Conservation (phyloP, 1,140 invertebrate species). For the Parapsyche elsis region DNA sequence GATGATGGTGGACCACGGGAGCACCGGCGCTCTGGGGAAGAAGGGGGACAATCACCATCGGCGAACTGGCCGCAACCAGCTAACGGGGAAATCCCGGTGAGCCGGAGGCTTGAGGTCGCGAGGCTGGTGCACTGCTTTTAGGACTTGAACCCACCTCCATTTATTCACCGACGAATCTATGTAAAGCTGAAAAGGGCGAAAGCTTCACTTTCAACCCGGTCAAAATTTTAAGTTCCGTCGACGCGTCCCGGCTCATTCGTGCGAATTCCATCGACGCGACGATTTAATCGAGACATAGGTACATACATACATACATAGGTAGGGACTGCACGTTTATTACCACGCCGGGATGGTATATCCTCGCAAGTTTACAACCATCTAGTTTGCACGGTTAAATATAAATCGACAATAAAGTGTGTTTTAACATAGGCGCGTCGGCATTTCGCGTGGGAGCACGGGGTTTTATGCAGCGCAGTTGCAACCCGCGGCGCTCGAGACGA, state of each 20-base stretch:
- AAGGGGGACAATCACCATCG: background rate
- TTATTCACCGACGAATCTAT: too few relatives aligned
- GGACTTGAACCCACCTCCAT: too few relatives aligned
- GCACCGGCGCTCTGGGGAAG: background rate
- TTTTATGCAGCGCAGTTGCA: constrained; percentile 25
- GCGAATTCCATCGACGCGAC: too few relatives aligned
- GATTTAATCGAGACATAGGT: too few relatives aligned
- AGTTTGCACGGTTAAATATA: background rate
- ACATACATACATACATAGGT: background rate
- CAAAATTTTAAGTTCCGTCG: too few relatives aligned
- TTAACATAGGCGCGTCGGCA: constrained; percentile 2
- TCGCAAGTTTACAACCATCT: too few relatives aligned
- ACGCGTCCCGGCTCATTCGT: too few relatives aligned
- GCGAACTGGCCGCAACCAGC: background rate
- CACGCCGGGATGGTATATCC: too few relatives aligned
- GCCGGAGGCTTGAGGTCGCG: background rate
- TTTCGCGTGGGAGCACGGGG: constrained; percentile 23
- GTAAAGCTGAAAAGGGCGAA: too few relatives aligned
- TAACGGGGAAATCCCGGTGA: constrained; percentile 10
- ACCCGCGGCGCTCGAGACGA: background rate
- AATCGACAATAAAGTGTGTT: background rate
- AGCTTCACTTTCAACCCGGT: too few relatives aligned
- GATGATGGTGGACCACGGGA: background rate
- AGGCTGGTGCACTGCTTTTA: background rate
- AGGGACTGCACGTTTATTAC: too few relatives aligned